phyloP scores from a whole-genome alignment of 2,113 vertebrate species.

The Arothron firmamentum region DNA sequence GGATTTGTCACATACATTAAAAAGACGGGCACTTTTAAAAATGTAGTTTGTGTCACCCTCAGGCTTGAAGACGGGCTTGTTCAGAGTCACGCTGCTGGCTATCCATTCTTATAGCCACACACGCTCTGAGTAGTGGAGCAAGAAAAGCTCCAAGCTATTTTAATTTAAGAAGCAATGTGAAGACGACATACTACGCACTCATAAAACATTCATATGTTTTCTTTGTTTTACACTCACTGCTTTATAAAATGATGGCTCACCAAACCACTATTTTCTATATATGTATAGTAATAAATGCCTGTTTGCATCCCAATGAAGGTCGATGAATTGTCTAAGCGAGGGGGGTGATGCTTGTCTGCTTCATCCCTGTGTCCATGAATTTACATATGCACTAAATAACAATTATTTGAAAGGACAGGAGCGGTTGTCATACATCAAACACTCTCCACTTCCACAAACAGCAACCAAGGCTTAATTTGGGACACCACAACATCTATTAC shows the following conservation, averaged over 20 bases:
- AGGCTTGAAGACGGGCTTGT: neutral
- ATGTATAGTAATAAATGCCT: too few relatives aligned
- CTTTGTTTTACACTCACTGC: neutral
- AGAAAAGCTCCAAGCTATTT: slow-evolving; percentile 1
- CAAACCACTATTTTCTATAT: neutral
- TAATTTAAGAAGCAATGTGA: neutral
- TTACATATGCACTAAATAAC: neutral
- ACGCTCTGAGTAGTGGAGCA: slow-evolving; percentile 8
- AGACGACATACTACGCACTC: neutral
- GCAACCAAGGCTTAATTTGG: neutral
- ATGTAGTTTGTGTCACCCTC: slow-evolving; percentile 8
- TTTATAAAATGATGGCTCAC: neutral
- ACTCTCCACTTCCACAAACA: slow-evolving; percentile 16
- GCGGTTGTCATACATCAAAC: neutral
- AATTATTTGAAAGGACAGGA: neutral
- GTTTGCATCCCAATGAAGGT: neutral
- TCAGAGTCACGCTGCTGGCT: slow-evolving; percentile 7
- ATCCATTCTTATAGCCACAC: slow-evolving; percentile 19
- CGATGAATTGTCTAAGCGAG: neutral
- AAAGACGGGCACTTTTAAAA: slow-evolving; percentile 6
- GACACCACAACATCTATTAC: too few relatives aligned
- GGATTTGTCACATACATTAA: too few relatives aligned
- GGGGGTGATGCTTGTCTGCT: neutral
- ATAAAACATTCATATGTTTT: neutral
- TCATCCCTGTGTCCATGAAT: neutral